These are phyloP conservation scores for Idaea aversata DNA, from an alignment of 2,888 invertebrate genomes.

Conservation along the genomic window DNA sequence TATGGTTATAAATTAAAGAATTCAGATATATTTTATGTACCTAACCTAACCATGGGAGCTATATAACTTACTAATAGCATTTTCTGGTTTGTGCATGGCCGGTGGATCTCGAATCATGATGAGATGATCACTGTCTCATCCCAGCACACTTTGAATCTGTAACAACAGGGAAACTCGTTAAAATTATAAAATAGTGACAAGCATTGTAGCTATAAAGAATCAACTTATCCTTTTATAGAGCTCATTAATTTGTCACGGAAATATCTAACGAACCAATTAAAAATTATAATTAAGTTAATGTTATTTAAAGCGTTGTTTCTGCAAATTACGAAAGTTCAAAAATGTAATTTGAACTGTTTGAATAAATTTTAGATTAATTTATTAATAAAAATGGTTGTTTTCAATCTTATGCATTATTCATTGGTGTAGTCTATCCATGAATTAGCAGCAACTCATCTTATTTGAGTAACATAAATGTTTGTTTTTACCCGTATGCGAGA, in stretches of 20 bases:
- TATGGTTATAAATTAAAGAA: neutral
- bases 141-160: constrained; percentile 47
- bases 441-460: constrained; percentile 6
- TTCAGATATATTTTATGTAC: constrained; percentile 21
- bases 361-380: constrained; percentile 19
- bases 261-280: constrained; percentile 7
- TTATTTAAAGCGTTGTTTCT: constrained; percentile 7
- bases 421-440: constrained; percentile 11
- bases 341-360: constrained; percentile 19
- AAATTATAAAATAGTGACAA: neutral
- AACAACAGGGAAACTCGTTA: constrained; percentile 43
- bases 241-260: constrained; percentile 12
- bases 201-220: neutral
- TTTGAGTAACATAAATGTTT: no score
- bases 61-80: constrained; percentile 62
- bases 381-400: constrained; percentile 9
- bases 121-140: constrained; percentile 69
- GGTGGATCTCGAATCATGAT: constrained; percentile 78
- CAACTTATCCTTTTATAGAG: neutral
- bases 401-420: constrained; percentile 15
- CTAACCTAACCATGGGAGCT: neutral
- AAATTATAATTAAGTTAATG: neutral
- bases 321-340: constrained; percentile 23
- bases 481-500: no score
- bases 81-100: constrained; percentile 78